Conservation (phyloP, 2,797 vertebrate species). For the Okamejei kenojei region DNA sequence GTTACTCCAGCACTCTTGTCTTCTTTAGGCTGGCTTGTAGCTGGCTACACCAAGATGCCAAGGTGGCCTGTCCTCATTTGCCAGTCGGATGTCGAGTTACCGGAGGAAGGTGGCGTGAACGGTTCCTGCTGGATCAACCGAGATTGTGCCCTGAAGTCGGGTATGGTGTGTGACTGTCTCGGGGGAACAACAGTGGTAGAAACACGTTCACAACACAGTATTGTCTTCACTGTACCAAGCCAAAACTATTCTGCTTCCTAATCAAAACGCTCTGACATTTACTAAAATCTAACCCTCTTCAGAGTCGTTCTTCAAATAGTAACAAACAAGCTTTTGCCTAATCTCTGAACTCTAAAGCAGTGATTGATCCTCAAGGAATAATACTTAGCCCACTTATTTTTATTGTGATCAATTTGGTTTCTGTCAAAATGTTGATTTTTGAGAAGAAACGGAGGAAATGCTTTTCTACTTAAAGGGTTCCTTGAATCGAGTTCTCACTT, state of each 20-base stretch:
- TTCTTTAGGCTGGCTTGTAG: too few species aligned
- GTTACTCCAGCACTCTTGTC: too few species aligned
- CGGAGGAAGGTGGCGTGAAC: neutral
- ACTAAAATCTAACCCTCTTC: neutral
- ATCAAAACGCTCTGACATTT: constrained; percentile 39
- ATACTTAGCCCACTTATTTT: neutral
- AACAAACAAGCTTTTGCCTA: neutral
- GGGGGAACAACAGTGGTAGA: constrained; percentile 46
- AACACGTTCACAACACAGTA: constrained; percentile 59
- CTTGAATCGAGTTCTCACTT: constrained; percentile 13
- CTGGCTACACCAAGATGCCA: neutral
- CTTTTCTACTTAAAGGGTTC: constrained; percentile 10
- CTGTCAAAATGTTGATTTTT: neutral
- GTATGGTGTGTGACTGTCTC: constrained; percentile 44
- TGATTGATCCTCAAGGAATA: neutral
- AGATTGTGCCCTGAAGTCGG: constrained; percentile 47
- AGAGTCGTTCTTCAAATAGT: neutral
- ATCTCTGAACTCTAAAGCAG: neutral
- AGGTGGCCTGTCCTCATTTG: neutral
- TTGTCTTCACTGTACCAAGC: constrained; percentile 62
- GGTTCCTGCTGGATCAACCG: constrained; percentile 19
- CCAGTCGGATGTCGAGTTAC: neutral
- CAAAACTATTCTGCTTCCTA: constrained; percentile 59
- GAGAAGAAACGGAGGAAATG: neutral
- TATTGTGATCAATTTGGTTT: neutral